Evolutionary conservation across 2,888 invertebrate genomes (phyloP).

Genomic region (Ophion ventricosus): DNA sequence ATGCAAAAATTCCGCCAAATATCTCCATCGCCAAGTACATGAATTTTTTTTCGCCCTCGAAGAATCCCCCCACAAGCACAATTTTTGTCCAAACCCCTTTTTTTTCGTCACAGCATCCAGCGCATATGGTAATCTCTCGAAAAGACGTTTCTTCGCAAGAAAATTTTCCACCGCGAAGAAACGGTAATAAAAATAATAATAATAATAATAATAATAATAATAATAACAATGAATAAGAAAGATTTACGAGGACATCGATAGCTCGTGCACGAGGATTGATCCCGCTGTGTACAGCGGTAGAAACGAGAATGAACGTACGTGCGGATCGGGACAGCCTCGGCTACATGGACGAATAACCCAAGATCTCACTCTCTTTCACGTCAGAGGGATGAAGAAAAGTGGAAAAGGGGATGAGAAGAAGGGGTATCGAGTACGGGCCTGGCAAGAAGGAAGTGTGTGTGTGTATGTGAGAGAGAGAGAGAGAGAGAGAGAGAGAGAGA

Average conservation of each 20-base stretch:
- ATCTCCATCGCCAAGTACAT: too few species aligned
- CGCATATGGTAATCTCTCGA: too few species aligned
- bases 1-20: too few species aligned
- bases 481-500: neutral
- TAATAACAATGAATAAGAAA: neutral
- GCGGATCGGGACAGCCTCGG: neutral
- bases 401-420: neutral
- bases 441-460: conserved; percentile 46
- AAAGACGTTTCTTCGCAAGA: too few species aligned
- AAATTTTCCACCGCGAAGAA: neutral
- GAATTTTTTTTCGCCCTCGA: too few species aligned
- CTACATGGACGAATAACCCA: conserved; percentile 4
- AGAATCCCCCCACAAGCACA: too few species aligned
- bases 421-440: conserved; percentile 12
- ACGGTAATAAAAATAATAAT: neutral
- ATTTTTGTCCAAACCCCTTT: too few species aligned
- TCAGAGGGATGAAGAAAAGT: neutral
- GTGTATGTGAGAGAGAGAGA: conserved; percentile 22
- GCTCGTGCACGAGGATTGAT: conserved; percentile 14
- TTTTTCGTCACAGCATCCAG: too few species aligned
- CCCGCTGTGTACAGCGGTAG: neutral
- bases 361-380: conserved; percentile 17
- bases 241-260: conserved; percentile 18
- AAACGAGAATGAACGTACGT: conserved; percentile 30
- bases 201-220: neutral